Conservation (phyloP, 2,888 invertebrate genomes). For the Pollenia amentaria region DNA sequence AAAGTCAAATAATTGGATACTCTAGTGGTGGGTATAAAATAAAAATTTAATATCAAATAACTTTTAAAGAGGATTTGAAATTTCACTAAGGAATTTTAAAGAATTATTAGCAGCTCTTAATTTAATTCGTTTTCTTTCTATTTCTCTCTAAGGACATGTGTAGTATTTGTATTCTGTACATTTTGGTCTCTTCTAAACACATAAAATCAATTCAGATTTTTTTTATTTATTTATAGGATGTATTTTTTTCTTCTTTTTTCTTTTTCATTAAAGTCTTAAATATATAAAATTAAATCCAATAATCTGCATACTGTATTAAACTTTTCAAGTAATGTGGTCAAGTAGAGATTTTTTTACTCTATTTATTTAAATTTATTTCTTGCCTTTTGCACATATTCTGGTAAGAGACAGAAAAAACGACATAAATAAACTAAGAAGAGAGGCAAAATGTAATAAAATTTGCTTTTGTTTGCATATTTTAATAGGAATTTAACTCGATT, state of each 20-base stretch:
- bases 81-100: not conserved
- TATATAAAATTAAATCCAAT: constrained; percentile 51
- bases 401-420: not conserved
- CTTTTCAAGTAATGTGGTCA: constrained; percentile 50
- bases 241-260: not conserved
- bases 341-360: constrained; percentile 35
- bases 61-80: not conserved
- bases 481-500: constrained; percentile 44
- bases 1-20: too few relatives aligned
- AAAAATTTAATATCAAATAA: not conserved
- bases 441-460: constrained; percentile 42
- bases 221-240: too few relatives aligned
- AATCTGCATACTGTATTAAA: constrained; percentile 50
- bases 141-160: too few relatives aligned
- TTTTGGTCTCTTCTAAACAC: too few relatives aligned
- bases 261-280: constrained; percentile 8
- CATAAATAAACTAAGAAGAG: not conserved
- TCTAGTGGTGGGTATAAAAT: not conserved
- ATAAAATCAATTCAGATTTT: too few relatives aligned
- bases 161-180: too few relatives aligned
- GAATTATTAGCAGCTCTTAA: not conserved
- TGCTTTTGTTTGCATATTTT: constrained; percentile 59
- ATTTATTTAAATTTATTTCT: not conserved
- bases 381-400: not conserved
- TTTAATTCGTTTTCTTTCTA: too few relatives aligned